Base-by-base conservation (phyloP, 2,888 invertebrate species). In the Yponomeuta sedellus region DNA sequence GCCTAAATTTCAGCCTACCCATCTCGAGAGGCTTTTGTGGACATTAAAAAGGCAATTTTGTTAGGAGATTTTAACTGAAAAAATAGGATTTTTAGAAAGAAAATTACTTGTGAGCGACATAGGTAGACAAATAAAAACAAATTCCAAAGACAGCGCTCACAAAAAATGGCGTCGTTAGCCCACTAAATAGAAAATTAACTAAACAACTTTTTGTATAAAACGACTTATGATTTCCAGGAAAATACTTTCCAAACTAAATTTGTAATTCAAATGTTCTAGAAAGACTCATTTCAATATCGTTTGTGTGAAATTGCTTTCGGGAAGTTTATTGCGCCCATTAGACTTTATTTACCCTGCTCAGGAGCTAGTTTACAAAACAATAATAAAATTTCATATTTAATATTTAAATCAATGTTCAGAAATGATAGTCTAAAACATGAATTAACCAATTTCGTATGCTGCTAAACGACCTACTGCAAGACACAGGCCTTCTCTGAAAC, bases 51-150 rank as follows among this genome's bases (percentile, higher is more conserved):
- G 22, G 12, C 8, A 56, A 40, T 56, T 3, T 64, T 57, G 63
- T 66, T 66, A 22, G 52, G 52, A 59, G 2, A 20, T 8, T 59
- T 65, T 52, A 68, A 66, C 57, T 61, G 66, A 68, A 68, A 64
- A 56, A 64, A n/a, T n/a, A n/a, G n/a, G 59, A 66, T 65, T 65
- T 65, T 63, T 62, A 20, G 56, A 63, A 59, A 64, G 58, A 44
- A 34, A 8, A 34, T 34, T 8, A 8, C 10, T 34, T 34, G 34
- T 34, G 34, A 28, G 28, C 28, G 5, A 28, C 28, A n/a, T n/a
- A n/a, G n/a, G 28, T 34, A 34, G 8, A 34, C 57, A 61, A 64
- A 44, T 59, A 19, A 59, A 67, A 67, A 56, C 63, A 61, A 34
- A 65, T 66, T 66, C 66, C 62, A 52, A 66, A 66, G 44, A 52